Evolutionary conservation across 2,113 vertebrate species (phyloP).

Genomic region (Ptyas mucosa): DNA sequence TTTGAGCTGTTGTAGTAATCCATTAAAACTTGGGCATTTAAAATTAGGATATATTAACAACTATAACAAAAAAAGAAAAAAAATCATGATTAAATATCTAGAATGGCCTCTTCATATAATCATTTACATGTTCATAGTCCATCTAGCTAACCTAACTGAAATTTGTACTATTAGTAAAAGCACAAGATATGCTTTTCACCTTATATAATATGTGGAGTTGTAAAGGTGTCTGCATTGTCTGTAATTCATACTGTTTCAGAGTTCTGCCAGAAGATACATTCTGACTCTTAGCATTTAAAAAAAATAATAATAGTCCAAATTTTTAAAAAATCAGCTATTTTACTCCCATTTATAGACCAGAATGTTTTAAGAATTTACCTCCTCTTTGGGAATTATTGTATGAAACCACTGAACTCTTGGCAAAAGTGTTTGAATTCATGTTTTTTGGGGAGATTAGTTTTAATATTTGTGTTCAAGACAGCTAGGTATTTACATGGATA

Average conservation of each 20-base stretch:
- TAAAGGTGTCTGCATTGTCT: not conserved
- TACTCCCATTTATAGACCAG: not conserved
- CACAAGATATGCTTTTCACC: not conserved
- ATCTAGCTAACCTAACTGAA: not conserved
- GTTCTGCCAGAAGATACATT: not conserved
- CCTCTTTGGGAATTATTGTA: not conserved
- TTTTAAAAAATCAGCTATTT: not conserved
- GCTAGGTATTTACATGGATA: not conserved
- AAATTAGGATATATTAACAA: conserved; percentile 62
- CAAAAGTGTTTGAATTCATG: not conserved
- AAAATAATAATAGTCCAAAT: not conserved
- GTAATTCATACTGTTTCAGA: not conserved
- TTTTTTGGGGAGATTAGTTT: not conserved
- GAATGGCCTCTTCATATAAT: not conserved
- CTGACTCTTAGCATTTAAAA: not conserved
- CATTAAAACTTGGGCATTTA: conserved; percentile 65
- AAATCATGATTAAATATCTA: not conserved
- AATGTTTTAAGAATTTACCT: not conserved
- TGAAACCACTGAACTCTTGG: not conserved
- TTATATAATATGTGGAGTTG: not conserved
- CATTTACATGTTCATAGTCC: not conserved
- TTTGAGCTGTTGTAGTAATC: conserved; percentile 67
- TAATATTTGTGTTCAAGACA: not conserved
- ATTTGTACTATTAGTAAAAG: not conserved
- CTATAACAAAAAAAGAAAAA: conserved; percentile 54